Percentiles rank a stretch among this genome's conserved stretches.
Evolutionary conservation across 2,888 invertebrate species (phyloP).

Genomic region (Thereva nobilitata): DNA sequence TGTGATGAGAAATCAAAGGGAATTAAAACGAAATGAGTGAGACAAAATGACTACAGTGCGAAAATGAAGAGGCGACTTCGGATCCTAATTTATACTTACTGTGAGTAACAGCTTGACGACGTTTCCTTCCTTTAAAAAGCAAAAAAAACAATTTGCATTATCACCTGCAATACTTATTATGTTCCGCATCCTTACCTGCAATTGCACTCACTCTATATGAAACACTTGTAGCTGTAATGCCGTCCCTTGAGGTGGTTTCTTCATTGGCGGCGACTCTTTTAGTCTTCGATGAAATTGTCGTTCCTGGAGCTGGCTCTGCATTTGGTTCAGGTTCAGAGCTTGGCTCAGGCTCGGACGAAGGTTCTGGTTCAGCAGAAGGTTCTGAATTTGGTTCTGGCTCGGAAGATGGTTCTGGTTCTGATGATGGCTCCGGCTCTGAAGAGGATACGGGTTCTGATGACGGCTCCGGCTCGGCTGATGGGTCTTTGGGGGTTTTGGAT

Average conservation of each 20-base stretch:
- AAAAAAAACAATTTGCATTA: not conserved
- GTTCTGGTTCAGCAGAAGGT: constrained; percentile 51
- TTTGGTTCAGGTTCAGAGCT: constrained; percentile 58
- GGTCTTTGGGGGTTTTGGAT: constrained; percentile 57
- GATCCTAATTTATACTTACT: constrained; percentile 21
- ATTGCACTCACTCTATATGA: constrained; percentile 75
- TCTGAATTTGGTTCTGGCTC: constrained; percentile 55
- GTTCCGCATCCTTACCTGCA: constrained; percentile 45
- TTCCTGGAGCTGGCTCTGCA: constrained; percentile 55
- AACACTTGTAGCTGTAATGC: constrained; percentile 77
- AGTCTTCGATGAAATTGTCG: constrained; percentile 53
- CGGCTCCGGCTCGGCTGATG: constrained; percentile 55
- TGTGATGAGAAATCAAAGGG: too few species aligned
- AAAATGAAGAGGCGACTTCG: too few species aligned
- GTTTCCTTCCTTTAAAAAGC: constrained; percentile 48
- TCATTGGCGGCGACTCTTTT: constrained; percentile 64
- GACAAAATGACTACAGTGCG: too few species aligned
- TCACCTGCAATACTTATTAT: not conserved
- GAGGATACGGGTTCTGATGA: constrained; percentile 58
- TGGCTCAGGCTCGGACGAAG: constrained; percentile 51
- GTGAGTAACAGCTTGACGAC: constrained; percentile 45
- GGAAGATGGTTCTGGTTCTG: constrained; percentile 56
- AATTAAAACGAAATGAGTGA: too few species aligned
- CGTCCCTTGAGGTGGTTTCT: constrained; percentile 61
- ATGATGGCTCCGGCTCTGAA: constrained; percentile 58